phyloP scores from a whole-genome alignment of 2,888 invertebrate species.

The Leptopilina syphax region DNA sequence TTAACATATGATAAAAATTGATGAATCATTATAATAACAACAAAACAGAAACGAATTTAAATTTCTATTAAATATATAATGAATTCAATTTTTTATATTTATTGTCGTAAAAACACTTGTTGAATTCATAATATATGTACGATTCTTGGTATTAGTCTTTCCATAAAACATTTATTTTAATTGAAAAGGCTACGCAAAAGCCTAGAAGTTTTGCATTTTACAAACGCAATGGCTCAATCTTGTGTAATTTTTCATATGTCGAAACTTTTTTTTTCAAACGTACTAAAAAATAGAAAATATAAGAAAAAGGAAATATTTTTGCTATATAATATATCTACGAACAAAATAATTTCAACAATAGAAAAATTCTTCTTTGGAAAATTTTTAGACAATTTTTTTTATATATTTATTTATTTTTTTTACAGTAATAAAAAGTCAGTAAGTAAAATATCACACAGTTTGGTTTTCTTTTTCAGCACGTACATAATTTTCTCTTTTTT shows the following conservation, averaged over 20 bases:
- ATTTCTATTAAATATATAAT: constrained; percentile 1
- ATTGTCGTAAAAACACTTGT: neutral
- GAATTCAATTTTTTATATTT: neutral
- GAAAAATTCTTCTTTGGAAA: no score
- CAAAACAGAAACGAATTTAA: neutral
- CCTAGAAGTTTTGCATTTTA: neutral
- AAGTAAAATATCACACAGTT: constrained; percentile 18
- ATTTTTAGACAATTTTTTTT: neutral
- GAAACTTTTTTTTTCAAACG: no score
- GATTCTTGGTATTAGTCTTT: neutral
- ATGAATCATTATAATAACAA: neutral
- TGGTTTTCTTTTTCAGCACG: neutral
- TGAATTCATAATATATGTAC: neutral
- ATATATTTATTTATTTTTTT: neutral
- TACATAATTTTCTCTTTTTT: neutral
- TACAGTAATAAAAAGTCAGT: neutral
- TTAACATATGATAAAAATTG: no score
- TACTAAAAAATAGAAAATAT: no score
- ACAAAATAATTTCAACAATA: no score
- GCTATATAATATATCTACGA: no score
- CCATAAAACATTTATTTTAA: neutral
- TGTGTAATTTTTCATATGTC: neutral
- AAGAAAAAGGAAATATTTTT: no score
- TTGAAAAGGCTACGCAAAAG: neutral
- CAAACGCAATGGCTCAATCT: neutral